phyloP scores from a whole-genome alignment of 2,113 vertebrate species.

The Hippocampus mohnikei region DNA sequence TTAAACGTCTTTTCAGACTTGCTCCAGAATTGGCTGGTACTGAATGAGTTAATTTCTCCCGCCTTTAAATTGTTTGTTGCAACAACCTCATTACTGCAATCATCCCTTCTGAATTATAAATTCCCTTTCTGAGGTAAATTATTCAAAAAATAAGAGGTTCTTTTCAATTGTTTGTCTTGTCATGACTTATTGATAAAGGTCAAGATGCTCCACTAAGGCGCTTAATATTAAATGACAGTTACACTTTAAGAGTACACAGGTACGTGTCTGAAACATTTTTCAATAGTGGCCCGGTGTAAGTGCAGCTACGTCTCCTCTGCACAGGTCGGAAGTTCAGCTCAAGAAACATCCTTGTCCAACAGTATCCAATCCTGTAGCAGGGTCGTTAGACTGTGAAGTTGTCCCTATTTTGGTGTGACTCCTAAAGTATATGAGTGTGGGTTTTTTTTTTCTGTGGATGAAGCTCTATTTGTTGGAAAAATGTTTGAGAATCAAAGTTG shows the following conservation, averaged over 20 bases:
- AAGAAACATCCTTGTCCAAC: slow-evolving; percentile 13
- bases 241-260: slow-evolving; percentile 44
- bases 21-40: no score
- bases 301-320: slow-evolving; percentile 30
- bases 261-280: slow-evolving; percentile 45
- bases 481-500: not conserved
- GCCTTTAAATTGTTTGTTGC: not conserved
- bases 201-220: slow-evolving; percentile 35
- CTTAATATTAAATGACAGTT: slow-evolving; percentile 69
- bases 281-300: slow-evolving; percentile 20
- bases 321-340: slow-evolving; percentile 46
- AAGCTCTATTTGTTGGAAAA: not conserved
- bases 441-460: not conserved
- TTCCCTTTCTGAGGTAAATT: not conserved
- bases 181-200: slow-evolving; percentile 56
- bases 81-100: not conserved
- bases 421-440: not conserved
- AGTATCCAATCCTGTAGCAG: not conserved
- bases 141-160: not conserved
- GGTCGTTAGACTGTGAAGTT: not conserved
- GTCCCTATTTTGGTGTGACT: not conserved
- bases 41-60: no score
- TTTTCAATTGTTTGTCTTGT: slow-evolving; percentile 38
- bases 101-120: not conserved
- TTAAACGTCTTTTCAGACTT: no score